A percentile compares a stretch with the other conserved stretches of the same genome.
These are phyloP conservation scores for Sinodicranocentrus sp. DNA, from an alignment of 2,888 invertebrate genomes.

Conservation along the genomic window DNA sequence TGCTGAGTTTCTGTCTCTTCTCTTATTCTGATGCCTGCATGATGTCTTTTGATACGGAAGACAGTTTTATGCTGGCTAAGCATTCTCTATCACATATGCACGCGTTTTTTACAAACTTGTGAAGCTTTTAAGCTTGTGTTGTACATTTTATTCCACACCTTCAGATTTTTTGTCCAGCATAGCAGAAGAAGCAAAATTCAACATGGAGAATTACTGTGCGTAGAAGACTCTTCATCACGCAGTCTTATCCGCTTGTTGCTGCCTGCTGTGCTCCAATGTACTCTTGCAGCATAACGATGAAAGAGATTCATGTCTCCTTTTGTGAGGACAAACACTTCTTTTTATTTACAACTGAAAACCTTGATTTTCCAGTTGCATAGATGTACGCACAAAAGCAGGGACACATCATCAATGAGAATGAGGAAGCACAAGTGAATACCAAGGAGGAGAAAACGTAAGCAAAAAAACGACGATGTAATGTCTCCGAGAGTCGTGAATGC, in stretches of 20 bases:
- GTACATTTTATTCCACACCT: slow-evolving; percentile 30
- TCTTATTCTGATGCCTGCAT: neutral
- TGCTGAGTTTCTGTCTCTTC: slow-evolving; percentile 5
- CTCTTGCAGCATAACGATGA: slow-evolving; percentile 24
- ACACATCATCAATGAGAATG: slow-evolving; percentile 3
- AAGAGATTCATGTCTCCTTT: slow-evolving; percentile 41
- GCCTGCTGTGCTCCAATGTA: slow-evolving; percentile 29
- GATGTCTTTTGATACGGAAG: neutral
- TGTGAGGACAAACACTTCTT: slow-evolving; percentile 38
- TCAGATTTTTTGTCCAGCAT: slow-evolving; percentile 36
- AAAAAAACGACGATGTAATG: slow-evolving; percentile 15
- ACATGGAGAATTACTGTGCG: slow-evolving; percentile 20
- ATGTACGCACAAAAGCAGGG: neutral
- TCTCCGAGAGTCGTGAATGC: slow-evolving; percentile 34
- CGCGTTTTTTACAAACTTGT: neutral
- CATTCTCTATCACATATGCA: neutral
- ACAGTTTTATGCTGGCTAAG: slow-evolving; percentile 9
- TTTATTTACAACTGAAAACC: slow-evolving; percentile 46
- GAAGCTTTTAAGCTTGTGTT: neutral
- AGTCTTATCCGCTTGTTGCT: neutral
- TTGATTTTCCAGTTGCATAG: slow-evolving; percentile 58
- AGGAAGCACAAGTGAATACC: slow-evolving; percentile 34
- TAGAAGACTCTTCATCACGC: slow-evolving; percentile 7
- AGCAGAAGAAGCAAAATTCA: slow-evolving; percentile 14
- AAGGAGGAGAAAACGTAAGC: slow-evolving; percentile 12